A percentile compares a stretch with the other conserved stretches of the same genome.
Conservation (phyloP, 2,113 vertebrate genomes). For the Pavo muticus region DNA sequence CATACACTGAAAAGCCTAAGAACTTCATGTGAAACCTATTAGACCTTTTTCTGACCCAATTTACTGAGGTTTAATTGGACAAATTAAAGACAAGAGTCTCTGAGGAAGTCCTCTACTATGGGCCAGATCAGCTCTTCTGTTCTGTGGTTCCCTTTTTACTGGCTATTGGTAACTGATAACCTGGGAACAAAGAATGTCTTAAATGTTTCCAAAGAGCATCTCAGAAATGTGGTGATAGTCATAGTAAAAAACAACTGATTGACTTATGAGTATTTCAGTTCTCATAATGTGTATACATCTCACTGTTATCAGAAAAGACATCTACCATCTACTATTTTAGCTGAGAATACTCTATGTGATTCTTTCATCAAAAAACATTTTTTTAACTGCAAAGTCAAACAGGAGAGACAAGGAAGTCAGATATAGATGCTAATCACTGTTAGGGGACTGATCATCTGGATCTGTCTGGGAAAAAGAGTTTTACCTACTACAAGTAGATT, state of each 20-base stretch:
- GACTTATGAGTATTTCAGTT: neutral
- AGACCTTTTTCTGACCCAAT: neutral
- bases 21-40: neutral
- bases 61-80: neutral
- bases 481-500: neutral
- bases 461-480: neutral
- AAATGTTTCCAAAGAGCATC: neutral
- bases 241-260: neutral
- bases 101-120: neutral
- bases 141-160: neutral
- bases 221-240: neutral
- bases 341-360: neutral
- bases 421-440: neutral
- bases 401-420: neutral
- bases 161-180: neutral
- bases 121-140: neutral
- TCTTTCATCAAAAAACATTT: neutral
- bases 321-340: neutral
- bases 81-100: neutral
- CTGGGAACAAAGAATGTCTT: neutral
- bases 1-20: neutral
- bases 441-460: neutral
- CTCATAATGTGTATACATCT: neutral
- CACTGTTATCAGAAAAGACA: neutral
- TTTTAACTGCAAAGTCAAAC: neutral